Evolutionary conservation across 2,888 invertebrate species (phyloP).

Genomic region (Hirudinaria manillensis): DNA sequence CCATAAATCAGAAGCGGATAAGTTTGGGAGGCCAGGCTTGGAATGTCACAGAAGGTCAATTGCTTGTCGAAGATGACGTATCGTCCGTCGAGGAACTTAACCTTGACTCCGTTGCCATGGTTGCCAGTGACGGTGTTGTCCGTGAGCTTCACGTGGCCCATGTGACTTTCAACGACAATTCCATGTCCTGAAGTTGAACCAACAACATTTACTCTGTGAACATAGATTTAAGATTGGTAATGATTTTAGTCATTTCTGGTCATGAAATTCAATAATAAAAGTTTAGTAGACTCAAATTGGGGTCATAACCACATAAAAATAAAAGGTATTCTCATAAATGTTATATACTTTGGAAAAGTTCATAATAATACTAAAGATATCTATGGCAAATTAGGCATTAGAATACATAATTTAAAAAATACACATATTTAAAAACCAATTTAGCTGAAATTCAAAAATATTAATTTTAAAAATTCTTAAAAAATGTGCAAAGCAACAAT

Average conservation of each 20-base stretch:
- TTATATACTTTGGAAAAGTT: no score
- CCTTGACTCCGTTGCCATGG: slow-evolving; percentile 51
- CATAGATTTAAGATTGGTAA: not conserved
- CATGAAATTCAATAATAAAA: not conserved
- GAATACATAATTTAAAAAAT: no score
- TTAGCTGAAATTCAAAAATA: no score
- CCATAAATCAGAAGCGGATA: slow-evolving; percentile 37
- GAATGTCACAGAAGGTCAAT: slow-evolving; percentile 44
- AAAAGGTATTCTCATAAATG: no score
- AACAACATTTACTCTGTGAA: not conserved
- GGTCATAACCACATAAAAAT: no score
- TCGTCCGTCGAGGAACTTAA: slow-evolving; percentile 42
- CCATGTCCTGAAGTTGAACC: slow-evolving; percentile 48
- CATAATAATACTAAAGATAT: no score
- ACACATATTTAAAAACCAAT: no score
- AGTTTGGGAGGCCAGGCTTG: slow-evolving; percentile 35
- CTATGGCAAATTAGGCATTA: no score
- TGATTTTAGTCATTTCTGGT: not conserved
- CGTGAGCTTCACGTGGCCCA: slow-evolving; percentile 50
- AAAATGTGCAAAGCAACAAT: no score
- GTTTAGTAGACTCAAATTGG: not conserved
- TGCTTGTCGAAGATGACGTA: slow-evolving; percentile 41
- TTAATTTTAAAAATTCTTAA: no score
- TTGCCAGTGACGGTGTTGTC: slow-evolving; percentile 41
- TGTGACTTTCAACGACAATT: slow-evolving; percentile 47